Evolutionary conservation across 2,888 invertebrate genomes (phyloP).

Genomic region (Germaria angustata): DNA sequence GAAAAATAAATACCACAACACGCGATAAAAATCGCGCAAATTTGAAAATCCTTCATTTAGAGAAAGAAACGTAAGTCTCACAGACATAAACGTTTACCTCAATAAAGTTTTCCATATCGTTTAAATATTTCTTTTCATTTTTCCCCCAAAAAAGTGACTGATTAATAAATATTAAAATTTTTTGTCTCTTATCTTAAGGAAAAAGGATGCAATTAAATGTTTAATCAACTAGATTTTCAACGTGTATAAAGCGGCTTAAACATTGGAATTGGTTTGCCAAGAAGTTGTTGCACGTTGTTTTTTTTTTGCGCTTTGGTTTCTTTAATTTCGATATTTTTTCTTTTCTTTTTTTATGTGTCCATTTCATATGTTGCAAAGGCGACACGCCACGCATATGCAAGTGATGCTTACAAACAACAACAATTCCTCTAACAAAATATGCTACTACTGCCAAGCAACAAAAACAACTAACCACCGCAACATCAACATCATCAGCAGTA

Average conservation of each 20-base stretch:
- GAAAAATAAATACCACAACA: too few relatives aligned
- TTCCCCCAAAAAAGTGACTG: too few relatives aligned
- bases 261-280: constrained; percentile 52
- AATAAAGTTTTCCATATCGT: too few relatives aligned
- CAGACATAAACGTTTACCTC: too few relatives aligned
- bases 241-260: constrained; percentile 41
- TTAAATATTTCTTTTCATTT: too few relatives aligned
- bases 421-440: constrained; percentile 39
- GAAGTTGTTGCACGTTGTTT: constrained; percentile 38
- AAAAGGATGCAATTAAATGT: too few relatives aligned
- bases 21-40: too few relatives aligned
- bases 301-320: background rate
- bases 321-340: constrained; percentile 6
- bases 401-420: constrained; percentile 51
- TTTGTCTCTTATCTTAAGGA: too few relatives aligned
- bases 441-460: constrained; percentile 29
- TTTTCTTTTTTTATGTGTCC: constrained; percentile 9
- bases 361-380: constrained; percentile 61
- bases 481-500: constrained; percentile 38
- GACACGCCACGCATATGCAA: constrained; percentile 67
- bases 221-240: too few relatives aligned
- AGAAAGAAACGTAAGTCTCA: too few relatives aligned
- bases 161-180: too few relatives aligned
- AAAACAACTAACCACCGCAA: background rate
- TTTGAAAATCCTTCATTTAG: too few relatives aligned